These are phyloP conservation scores for Cephalopholis sonnerati DNA, from an alignment of 2,113 vertebrate genomes.

Conservation along the genomic window DNA sequence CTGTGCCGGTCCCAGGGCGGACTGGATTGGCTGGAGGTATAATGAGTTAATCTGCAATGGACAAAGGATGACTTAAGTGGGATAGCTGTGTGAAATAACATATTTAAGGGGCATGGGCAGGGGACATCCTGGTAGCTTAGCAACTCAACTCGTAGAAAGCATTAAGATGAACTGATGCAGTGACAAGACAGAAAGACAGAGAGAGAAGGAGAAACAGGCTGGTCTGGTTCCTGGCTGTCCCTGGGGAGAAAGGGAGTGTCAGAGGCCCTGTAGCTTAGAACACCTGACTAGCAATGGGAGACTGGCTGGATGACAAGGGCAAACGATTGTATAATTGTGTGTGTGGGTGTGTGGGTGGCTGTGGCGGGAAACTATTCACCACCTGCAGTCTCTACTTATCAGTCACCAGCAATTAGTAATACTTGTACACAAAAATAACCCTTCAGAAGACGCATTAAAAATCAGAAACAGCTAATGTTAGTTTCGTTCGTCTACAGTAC, in stretches of 20 bases:
- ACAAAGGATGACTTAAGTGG: neutral
- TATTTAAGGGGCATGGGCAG: neutral
- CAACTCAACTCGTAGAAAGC: constrained; percentile 22
- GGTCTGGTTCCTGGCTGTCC: constrained; percentile 79
- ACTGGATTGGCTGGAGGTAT: neutral
- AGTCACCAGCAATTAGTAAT: constrained; percentile 19
- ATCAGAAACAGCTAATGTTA: neutral
- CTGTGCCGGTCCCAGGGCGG: neutral
- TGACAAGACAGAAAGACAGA: constrained; percentile 34
- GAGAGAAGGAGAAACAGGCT: constrained; percentile 69
- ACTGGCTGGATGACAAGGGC: constrained; percentile 63
- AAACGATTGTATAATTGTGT: constrained; percentile 57
- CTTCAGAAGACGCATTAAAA: neutral
- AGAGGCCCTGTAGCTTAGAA: constrained; percentile 58
- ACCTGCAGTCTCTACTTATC: constrained; percentile 37
- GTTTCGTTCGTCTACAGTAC: neutral
- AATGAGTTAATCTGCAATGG: neutral
- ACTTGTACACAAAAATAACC: constrained; percentile 2
- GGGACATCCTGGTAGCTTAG: constrained; percentile 7
- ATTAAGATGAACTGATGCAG: constrained; percentile 42
- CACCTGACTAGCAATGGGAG: constrained; percentile 74
- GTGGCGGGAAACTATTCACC: constrained; percentile 49
- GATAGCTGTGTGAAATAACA: neutral
- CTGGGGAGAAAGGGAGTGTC: constrained; percentile 75
- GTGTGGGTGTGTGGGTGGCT: constrained; percentile 26